Evolutionary conservation across 1,140 invertebrate genomes (phyloP), one percentile per base, ranked within the genome.

Genomic region (Solenopsis invicta): DNA sequence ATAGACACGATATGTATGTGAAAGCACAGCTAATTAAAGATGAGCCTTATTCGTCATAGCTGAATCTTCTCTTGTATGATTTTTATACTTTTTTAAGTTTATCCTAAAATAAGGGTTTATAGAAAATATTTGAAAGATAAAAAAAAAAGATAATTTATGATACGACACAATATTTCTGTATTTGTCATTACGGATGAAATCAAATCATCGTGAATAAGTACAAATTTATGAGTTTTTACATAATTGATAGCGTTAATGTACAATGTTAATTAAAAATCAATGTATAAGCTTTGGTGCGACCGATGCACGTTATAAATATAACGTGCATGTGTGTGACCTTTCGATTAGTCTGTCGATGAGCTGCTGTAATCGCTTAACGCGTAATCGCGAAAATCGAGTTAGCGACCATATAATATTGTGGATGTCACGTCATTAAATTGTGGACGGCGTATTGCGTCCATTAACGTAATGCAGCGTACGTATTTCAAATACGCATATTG

Each of bases 231-330:
- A 71, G 5, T 48, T 59, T 71, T 54, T 67, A 45, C 48, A 67
- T 81, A 56, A 81, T 69, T 50, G 66, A 81, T 81, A 18, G 18
- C 37, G 41, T 71, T 71, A 81, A 71, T 21, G 29, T 61, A 24
- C 18, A 74, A 62, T 75, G 16, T 74, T 74, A 52, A 84, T 84
- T 50, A 75, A 84, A 84, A 84, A 84, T 84, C 69, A 75, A 84
- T 75, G 80, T 67, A 5, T 12, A 10, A 56, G 67, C 80, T 84
- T 48, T n/a, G 12, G 13, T 56, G 67, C 52, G 69, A 21, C 6
- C 78, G 37, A 48, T n/a, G 37, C n/a, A 61, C 12, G 69, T 62
- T 84, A 84, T 74, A 75, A 50, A 81, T 81, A 81, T 29, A 59
- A 10, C 24, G 5, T 24, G 29, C 48, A 37, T 61, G 21, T 56